Evolutionary conservation across 2,888 invertebrate species (phyloP).

Genomic region (Fissipunctia ypsillon): DNA sequence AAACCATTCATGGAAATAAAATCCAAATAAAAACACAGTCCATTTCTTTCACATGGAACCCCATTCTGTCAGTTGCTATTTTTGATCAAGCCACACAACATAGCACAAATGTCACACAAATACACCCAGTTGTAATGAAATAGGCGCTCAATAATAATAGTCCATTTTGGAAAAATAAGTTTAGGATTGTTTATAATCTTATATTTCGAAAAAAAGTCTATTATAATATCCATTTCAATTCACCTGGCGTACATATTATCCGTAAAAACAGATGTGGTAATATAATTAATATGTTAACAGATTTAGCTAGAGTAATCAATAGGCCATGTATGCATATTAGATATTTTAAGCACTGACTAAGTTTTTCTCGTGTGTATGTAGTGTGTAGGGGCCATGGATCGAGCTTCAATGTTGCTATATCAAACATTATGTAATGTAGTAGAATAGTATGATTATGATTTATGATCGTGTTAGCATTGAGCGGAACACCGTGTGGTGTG

Average conservation of each 20-base stretch:
- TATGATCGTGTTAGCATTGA: slow-evolving; percentile 63
- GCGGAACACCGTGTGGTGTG: slow-evolving; percentile 11
- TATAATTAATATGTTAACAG: slow-evolving; percentile 52
- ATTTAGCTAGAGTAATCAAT: slow-evolving; percentile 43
- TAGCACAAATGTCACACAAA: slow-evolving; percentile 61
- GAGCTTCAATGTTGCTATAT: slow-evolving; percentile 32
- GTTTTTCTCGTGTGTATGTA: slow-evolving; percentile 35
- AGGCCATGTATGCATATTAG: slow-evolving; percentile 50
- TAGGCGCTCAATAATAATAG: slow-evolving; percentile 20
- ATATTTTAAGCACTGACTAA: slow-evolving; percentile 45
- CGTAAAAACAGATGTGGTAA: slow-evolving; percentile 54
- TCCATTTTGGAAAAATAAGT: slow-evolving; percentile 37
- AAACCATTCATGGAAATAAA: slow-evolving; percentile 64
- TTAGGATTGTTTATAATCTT: slow-evolving; percentile 8
- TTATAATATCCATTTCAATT: slow-evolving; percentile 48
- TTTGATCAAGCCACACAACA: slow-evolving; percentile 63
- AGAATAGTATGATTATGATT: slow-evolving; percentile 35
- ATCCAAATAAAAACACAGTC: slow-evolving; percentile 48
- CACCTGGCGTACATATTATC: slow-evolving; percentile 45
- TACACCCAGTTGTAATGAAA: slow-evolving; percentile 55
- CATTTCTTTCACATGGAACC: slow-evolving; percentile 48
- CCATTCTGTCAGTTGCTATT: slow-evolving; percentile 59
- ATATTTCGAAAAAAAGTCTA: slow-evolving; percentile 26
- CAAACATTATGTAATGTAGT: slow-evolving; percentile 30
- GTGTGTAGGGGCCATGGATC: slow-evolving; percentile 38